Evolutionary conservation across 2,797 vertebrate species (phyloP).

Genomic region (Chelon labrosus): DNA sequence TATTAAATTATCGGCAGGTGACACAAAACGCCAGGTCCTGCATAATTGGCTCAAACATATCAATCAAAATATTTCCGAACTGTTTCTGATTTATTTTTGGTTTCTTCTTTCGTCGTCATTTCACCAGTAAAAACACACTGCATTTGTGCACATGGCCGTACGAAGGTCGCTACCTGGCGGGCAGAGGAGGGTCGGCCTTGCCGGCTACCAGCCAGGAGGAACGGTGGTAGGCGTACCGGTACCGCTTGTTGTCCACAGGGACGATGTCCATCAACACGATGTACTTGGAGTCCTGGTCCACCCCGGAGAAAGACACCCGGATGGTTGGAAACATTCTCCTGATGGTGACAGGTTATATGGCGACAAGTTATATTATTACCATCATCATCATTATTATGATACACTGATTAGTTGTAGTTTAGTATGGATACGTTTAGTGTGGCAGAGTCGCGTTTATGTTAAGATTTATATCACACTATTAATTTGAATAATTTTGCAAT

Average conservation of each 20-base stretch:
- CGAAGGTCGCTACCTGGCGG: conserved; percentile 88
- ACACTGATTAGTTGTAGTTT: neutral
- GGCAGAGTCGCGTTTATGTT: too few species aligned
- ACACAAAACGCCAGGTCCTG: too few species aligned
- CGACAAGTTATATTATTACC: neutral
- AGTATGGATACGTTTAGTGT: too few species aligned
- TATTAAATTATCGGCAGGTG: too few species aligned
- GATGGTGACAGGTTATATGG: neutral
- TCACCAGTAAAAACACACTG: too few species aligned
- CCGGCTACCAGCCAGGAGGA: conserved; percentile 99
- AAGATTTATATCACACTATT: too few species aligned
- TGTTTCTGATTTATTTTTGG: too few species aligned
- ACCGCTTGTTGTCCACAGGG: conserved; percentile 98
- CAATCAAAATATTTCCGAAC: too few species aligned
- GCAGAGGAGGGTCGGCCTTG: conserved; percentile 96
- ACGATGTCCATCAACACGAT: conserved; percentile 99
- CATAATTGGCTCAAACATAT: too few species aligned
- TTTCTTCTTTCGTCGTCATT: too few species aligned
- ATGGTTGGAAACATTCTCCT: conserved; percentile 99
- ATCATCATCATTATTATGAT: neutral
- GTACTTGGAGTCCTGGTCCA: conserved; percentile 96
- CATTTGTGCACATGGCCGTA: too few species aligned
- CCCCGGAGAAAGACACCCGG: conserved; percentile 96
- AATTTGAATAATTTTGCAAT: too few species aligned
- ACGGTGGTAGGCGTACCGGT: conserved; percentile 97